phyloP scores from a whole-genome alignment of 2,113 vertebrate genomes.

The human (Homo sapiens) region GRCh38 chr2:118484501-118485000 shows the following conservation, averaged over 20 bases:
- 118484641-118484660: not conserved
- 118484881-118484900: not conserved
- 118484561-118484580: not conserved
- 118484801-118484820: not conserved
- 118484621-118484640: not conserved
- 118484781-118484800: not conserved
- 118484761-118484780: not conserved
- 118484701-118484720: not conserved
- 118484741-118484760: not conserved
- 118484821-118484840: not conserved
- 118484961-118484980: not conserved
- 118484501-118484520: not conserved
- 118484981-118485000: not conserved
- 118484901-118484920: not conserved
- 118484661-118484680: not conserved
- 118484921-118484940: not conserved
- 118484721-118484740: not conserved
- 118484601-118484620: not conserved
- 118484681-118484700: not conserved
- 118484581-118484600: not conserved
- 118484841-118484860: not conserved
- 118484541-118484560: not conserved
- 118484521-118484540: not conserved
- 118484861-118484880: not conserved
- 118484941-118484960: not conserved